phyloP scores from a whole-genome alignment of 2,797 vertebrate genomes.

The Chelon auratus region DNA sequence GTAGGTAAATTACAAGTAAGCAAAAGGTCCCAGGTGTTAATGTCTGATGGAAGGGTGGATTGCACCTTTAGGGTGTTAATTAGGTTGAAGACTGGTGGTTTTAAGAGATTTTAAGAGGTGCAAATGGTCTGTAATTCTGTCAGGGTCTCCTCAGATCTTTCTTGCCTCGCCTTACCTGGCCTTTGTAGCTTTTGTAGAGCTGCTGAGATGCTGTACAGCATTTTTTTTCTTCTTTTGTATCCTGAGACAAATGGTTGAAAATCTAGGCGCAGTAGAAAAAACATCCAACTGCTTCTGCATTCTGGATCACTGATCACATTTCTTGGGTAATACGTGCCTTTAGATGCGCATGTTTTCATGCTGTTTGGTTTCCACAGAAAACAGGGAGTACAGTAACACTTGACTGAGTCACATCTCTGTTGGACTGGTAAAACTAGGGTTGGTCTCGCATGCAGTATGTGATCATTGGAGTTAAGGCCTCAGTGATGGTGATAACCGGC shows the following conservation, averaged over 20 bases:
- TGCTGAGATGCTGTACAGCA: neutral
- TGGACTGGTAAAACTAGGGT: neutral
- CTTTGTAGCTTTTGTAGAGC: slow-evolving; percentile 11
- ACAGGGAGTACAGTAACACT: neutral
- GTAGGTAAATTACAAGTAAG: slow-evolving; percentile 57
- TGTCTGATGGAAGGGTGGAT: slow-evolving; percentile 29
- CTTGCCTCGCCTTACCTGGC: neutral
- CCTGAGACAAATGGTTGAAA: slow-evolving; percentile 17
- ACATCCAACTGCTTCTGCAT: neutral
- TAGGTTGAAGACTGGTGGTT: slow-evolving; percentile 41
- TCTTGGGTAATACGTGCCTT: neutral
- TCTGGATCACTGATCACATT: neutral
- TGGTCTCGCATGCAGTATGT: neutral
- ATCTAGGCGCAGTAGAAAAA: neutral
- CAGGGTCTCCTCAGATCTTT: slow-evolving; percentile 26
- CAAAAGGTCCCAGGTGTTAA: slow-evolving; percentile 61
- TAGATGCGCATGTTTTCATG: neutral
- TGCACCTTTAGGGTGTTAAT: slow-evolving; percentile 40
- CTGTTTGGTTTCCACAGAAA: slow-evolving; percentile 8
- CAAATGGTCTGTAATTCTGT: slow-evolving; percentile 60
- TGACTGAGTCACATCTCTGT: neutral
- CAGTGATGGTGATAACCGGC: neutral
- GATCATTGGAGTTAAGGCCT: neutral
- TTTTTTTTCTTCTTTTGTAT: slow-evolving; percentile 5
- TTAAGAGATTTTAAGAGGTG: slow-evolving; percentile 31